Evolutionary conservation across 2,113 vertebrate species (phyloP).

Genomic region (Oryctolagus cuniculus): DNA sequence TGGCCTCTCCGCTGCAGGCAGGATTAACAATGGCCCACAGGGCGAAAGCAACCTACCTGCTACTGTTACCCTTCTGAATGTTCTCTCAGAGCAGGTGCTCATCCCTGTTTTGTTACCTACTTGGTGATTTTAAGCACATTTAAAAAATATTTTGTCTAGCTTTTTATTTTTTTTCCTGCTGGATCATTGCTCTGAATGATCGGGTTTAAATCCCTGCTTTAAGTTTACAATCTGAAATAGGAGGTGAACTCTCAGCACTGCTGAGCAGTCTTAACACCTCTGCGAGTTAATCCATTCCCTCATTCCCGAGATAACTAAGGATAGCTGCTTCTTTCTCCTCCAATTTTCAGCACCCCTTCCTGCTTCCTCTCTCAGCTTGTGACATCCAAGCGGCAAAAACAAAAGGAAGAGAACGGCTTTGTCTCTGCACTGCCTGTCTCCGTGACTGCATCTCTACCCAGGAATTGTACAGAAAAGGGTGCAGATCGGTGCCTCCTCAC

Average conservation of each 20-base stretch:
- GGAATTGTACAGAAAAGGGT: too few relatives aligned
- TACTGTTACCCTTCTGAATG: not conserved
- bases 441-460: not conserved
- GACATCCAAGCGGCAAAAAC: not conserved
- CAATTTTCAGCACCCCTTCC: not conserved
- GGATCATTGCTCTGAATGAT: not conserved
- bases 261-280: not conserved
- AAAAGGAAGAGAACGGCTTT: not conserved
- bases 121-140: conserved; percentile 27
- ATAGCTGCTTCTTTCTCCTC: not conserved
- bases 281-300: not conserved
- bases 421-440: not conserved
- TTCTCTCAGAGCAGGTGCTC: not conserved
- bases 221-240: not conserved
- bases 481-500: too few relatives aligned
- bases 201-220: not conserved
- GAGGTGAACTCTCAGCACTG: not conserved
- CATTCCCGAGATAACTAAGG: not conserved
- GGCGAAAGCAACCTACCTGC: not conserved
- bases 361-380: not conserved
- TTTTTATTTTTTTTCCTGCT: not conserved
- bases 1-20: not conserved
- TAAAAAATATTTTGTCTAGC: not conserved
- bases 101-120: not conserved
- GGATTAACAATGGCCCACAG: not conserved